Base-by-base conservation (phyloP, 2,113 vertebrate genomes). In the Hyaena hyaena region DNA sequence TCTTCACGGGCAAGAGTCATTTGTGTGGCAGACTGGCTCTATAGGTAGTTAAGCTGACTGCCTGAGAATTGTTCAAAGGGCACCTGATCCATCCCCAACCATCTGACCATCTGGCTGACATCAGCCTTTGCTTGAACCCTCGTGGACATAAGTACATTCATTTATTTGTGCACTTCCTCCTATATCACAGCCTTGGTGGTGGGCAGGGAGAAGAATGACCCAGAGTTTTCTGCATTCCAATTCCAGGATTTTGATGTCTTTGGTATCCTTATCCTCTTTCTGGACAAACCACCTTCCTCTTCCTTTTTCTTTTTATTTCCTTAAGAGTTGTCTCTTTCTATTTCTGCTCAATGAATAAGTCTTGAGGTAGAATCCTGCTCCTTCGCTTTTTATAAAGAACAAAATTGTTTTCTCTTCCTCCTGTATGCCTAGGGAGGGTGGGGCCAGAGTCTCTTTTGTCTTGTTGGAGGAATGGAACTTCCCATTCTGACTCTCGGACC, bases 331-430 rank as follows among this genome's bases (percentile, higher is more conserved):
- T 68, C 39, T 86, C 19, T 91, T 93, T 69, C 74, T 92, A 71
- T 53, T 85, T 95, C 79, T 96, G 83, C 31, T 16, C 69, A 84
- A 77, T 61, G 43, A 96, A 73, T 31, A 50, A 81, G 16, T 81
- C 50, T 43, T 88, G 65, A 84, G 12, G 28, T 16, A 55, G 65
- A 79, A 55, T 88, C 58, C 83, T 71, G 82, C 24, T 93, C 23
- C 82, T 90, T 63, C 68, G 96, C 68, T 86, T 80, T 71, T 35
- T 33, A 95, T n/a, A 53, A 88, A 88, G 50, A 63, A 45, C 15
- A 14, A 55, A 28, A 12, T 43, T 61, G 5, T 61, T 43, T 84
- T 79, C 48, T 86, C 66, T 96, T 95, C 86, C 77, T 85, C 79
- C 55, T 28, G 16, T 50, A 79, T 28, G 5, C 33, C n/a, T 50